Percentiles rank a stretch among this genome's conserved stretches.
Conservation (phyloP, 2,888 invertebrate genomes). For the Zygothrica quintamaculata region DNA sequence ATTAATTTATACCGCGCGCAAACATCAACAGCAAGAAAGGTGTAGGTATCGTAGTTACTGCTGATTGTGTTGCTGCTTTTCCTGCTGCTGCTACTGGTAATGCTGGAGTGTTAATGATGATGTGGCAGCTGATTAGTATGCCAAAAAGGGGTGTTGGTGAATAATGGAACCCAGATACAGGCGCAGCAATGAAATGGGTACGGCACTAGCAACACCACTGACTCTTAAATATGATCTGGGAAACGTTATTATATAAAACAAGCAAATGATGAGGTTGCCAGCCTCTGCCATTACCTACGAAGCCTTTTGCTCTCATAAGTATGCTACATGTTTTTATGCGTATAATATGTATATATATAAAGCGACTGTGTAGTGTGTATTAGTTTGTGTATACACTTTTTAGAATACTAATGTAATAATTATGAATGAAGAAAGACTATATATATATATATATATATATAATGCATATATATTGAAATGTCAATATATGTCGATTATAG, state of each 20-base stretch:
- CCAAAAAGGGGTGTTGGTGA: conserved; percentile 48
- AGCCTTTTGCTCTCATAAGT: conserved; percentile 46
- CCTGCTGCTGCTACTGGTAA: conserved; percentile 29
- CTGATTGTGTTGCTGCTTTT: conserved; percentile 27
- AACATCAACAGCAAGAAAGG: conserved; percentile 53
- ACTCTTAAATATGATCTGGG: conserved; percentile 22
- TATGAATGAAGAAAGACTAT: no score
- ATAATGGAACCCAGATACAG: conserved; percentile 50
- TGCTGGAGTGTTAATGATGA: conserved; percentile 74
- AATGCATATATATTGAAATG: no score
- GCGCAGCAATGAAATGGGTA: conserved; percentile 42
- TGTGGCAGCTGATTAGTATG: conserved; percentile 69
- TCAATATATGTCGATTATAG: no score
- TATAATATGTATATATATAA: conserved; percentile 3
- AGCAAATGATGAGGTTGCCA: conserved; percentile 70
- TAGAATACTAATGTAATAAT: no score
- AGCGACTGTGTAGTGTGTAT: conserved; percentile 18
- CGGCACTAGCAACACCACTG: conserved; percentile 15
- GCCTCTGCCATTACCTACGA: conserved; percentile 37
- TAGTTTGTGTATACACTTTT: neutral
- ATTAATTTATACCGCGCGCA: conserved; percentile 81
- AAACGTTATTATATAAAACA: conserved; percentile 64
- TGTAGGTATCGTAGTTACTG: conserved; percentile 51
- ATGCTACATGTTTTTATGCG: conserved; percentile 44
- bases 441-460: conserved; percentile 7